Evolutionary conservation across 2,797 vertebrate genomes (phyloP).

Genomic region (Hypotaenidia okinawae): DNA sequence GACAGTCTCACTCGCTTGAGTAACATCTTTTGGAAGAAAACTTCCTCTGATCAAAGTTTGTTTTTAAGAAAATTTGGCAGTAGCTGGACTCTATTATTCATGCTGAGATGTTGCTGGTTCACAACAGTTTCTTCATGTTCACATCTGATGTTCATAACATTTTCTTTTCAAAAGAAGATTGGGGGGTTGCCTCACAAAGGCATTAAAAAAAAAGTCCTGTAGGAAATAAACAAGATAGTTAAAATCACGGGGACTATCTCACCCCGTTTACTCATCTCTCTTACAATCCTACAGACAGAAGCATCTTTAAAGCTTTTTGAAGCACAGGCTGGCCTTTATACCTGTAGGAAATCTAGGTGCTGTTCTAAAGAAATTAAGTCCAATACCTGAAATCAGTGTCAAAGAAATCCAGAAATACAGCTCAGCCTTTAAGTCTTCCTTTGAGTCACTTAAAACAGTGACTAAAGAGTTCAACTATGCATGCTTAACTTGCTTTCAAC

Average conservation of each 20-base stretch:
- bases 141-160: not conserved
- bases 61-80: not conserved
- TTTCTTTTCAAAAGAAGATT: not conserved
- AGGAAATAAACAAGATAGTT: not conserved
- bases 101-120: not conserved
- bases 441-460: not conserved
- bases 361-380: not conserved
- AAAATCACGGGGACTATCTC: not conserved
- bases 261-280: not conserved
- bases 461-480: not conserved
- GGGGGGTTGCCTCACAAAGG: not conserved
- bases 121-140: not conserved
- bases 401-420: not conserved
- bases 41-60: conserved; percentile 26
- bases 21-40: not conserved
- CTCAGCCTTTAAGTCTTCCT: not conserved
- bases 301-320: not conserved
- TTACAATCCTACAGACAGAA: not conserved
- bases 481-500: not conserved
- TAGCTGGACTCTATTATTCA: not conserved
- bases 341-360: too few species aligned
- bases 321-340: not conserved
- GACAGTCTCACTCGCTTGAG: not conserved
- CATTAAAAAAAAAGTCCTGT: not conserved
- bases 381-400: not conserved